Conservation (phyloP, 1,140 invertebrate species). For the Protaetia brevitarsis region DNA sequence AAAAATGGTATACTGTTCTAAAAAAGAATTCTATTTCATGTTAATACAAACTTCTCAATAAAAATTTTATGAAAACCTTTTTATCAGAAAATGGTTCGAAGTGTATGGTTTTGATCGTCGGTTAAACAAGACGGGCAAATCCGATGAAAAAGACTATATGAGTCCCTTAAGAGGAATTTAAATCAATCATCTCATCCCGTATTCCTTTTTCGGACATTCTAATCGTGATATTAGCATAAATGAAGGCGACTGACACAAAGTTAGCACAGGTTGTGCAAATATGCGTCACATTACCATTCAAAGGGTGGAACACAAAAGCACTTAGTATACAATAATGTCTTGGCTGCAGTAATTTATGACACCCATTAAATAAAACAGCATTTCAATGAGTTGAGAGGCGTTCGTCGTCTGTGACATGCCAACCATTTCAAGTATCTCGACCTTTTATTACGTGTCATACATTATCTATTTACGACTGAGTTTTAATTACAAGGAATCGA, state of each 20-base stretch:
- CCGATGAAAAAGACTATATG: no score
- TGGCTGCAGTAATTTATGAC: background rate
- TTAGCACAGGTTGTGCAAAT: background rate
- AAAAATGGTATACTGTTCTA: no score
- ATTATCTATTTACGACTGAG: background rate
- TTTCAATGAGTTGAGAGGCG: background rate
- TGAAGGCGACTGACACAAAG: background rate
- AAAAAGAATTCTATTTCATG: no score
- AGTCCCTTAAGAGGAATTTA: no score
- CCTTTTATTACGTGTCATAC: background rate
- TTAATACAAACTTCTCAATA: no score
- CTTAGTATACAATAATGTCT: background rate
- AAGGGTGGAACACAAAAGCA: background rate
- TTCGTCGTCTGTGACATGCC: background rate
- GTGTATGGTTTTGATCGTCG: no score
- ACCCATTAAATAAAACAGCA: background rate
- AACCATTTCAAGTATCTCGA: constrained; percentile 8
- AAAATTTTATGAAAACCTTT: no score
- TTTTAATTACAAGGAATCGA: constrained; percentile 16
- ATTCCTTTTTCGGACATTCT: no score
- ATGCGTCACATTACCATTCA: background rate
- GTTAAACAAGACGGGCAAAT: no score
- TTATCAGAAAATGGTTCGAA: no score
- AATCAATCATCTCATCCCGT: no score
- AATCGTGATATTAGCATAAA: background rate